Conservation (phyloP, 2,113 vertebrate genomes). For the Ginglymostoma cirratum region DNA sequence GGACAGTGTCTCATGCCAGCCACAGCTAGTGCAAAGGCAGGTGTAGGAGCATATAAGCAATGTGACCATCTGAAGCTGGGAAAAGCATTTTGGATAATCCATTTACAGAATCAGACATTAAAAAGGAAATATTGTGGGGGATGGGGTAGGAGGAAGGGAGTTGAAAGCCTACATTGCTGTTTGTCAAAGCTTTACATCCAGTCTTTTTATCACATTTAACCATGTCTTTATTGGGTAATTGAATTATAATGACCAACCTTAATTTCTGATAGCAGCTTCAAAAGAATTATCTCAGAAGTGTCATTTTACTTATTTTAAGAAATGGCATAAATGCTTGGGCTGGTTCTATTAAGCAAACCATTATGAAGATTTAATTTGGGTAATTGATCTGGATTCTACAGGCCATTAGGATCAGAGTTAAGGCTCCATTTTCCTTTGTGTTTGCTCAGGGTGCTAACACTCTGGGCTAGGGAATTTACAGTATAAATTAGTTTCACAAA, state of each 20-base stretch:
- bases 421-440: slow-evolving; percentile 18
- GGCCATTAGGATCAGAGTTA: slow-evolving; percentile 21
- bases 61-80: background rate
- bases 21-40: background rate
- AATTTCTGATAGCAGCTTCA: slow-evolving; percentile 23
- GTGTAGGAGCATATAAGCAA: background rate
- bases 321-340: slow-evolving; percentile 23
- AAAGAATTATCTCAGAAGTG: slow-evolving; percentile 35
- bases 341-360: slow-evolving; percentile 32
- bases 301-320: slow-evolving; percentile 35
- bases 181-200: background rate
- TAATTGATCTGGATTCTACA: slow-evolving; percentile 24
- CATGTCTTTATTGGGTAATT: slow-evolving; percentile 27
- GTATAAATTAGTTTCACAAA: background rate
- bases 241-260: slow-evolving; percentile 30
- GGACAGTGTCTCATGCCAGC: background rate
- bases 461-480: background rate
- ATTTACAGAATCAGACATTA: background rate
- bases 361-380: slow-evolving; percentile 35
- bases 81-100: slow-evolving; percentile 5
- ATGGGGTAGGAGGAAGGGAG: background rate
- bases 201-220: slow-evolving; percentile 30
- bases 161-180: slow-evolving; percentile 19
- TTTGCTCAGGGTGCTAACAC: background rate
- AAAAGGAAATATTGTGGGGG: slow-evolving; percentile 11